Evolutionary conservation across 2,113 vertebrate genomes (phyloP).

Genomic region (Cairina moschata): DNA sequence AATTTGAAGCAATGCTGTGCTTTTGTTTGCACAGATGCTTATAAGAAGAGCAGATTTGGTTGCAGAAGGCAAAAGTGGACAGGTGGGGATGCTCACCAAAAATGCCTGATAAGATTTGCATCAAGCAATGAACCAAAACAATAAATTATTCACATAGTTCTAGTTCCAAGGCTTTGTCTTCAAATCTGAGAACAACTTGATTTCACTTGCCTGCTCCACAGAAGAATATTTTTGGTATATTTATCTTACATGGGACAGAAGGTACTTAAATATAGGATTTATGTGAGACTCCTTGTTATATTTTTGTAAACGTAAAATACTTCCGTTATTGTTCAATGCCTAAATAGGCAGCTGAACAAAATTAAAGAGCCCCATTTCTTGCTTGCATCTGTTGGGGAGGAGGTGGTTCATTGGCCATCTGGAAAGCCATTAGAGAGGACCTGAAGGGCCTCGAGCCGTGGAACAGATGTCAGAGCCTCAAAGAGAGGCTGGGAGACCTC

Average conservation of each 20-base stretch:
- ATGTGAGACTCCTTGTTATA: neutral
- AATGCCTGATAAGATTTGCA: neutral
- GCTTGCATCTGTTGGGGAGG: accelerated
- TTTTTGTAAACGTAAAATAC: neutral
- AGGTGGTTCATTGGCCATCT: neutral
- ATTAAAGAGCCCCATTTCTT: neutral
- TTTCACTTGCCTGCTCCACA: neutral
- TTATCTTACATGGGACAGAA: neutral
- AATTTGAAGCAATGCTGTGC: neutral
- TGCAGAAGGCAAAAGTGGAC: neutral
- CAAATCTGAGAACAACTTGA: neutral
- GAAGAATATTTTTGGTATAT: neutral
- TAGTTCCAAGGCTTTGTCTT: neutral
- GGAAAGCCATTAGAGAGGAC: neutral
- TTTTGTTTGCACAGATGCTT: neutral
- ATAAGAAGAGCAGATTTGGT: neutral
- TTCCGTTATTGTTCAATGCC: neutral
- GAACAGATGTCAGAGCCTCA: neutral
- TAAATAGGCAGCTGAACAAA: neutral
- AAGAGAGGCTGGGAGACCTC: neutral
- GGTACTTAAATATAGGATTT: neutral
- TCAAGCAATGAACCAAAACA: neutral
- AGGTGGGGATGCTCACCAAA: neutral
- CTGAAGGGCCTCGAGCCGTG: neutral
- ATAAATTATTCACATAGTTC: neutral